phyloP scores from a whole-genome alignment of 1,140 invertebrate species.

The Ceratina australensis region DNA sequence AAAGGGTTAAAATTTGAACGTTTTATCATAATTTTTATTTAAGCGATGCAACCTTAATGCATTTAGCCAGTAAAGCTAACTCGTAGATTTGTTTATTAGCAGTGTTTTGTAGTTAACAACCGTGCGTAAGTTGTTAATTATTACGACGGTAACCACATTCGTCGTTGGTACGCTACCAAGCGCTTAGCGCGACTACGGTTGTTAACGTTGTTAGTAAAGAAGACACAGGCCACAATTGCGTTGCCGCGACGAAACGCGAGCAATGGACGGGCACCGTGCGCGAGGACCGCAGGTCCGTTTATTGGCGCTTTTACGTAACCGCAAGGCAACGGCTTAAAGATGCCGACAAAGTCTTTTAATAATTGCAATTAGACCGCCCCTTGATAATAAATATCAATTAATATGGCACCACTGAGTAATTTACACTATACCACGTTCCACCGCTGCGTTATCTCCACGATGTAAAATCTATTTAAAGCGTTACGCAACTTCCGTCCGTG shows the following conservation, averaged over 20 bases:
- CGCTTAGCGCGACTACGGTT: slow-evolving; percentile 1
- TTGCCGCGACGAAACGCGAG: slow-evolving; percentile 67
- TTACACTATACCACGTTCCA: slow-evolving; percentile 60
- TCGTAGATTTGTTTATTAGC: too few relatives aligned
- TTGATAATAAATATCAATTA: slow-evolving; percentile 78
- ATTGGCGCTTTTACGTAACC: slow-evolving; percentile 75
- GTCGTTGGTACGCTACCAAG: not conserved
- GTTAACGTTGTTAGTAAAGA: slow-evolving; percentile 4
- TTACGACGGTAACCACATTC: not conserved
- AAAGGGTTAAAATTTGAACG: too few relatives aligned
- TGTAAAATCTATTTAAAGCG: not conserved
- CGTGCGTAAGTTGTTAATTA: too few relatives aligned
- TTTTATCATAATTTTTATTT: too few relatives aligned
- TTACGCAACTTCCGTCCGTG: not conserved
- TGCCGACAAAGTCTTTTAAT: slow-evolving; percentile 78
- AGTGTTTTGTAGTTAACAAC: too few relatives aligned
- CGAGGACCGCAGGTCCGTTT: slow-evolving; percentile 71
- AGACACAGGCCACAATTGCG: slow-evolving; percentile 54
- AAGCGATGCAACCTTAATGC: too few relatives aligned
- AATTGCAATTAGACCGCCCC: slow-evolving; percentile 74
- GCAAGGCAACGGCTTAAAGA: slow-evolving; percentile 68
- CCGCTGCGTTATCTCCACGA: slow-evolving; percentile 18
- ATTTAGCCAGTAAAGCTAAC: too few relatives aligned
- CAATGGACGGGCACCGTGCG: slow-evolving; percentile 60
- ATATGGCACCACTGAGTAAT: slow-evolving; percentile 67